These are phyloP conservation scores for Ceratothoa steindachneri DNA, from an alignment of 2,888 invertebrate genomes.

Conservation along the genomic window DNA sequence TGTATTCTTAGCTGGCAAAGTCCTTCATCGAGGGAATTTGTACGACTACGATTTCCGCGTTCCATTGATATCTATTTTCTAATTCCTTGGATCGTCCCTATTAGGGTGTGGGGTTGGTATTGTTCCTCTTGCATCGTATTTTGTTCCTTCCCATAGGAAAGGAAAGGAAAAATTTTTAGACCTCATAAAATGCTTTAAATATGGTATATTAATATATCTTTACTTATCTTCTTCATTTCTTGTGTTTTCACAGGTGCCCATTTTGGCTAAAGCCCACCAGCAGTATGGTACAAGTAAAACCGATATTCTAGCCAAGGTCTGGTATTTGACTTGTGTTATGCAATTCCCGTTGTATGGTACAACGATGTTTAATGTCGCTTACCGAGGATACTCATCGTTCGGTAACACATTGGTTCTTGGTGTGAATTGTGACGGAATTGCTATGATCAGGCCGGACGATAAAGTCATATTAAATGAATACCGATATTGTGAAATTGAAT, in stretches of 20 bases:
- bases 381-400: conserved; percentile 90
- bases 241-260: conserved; percentile 70
- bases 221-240: too few species aligned
- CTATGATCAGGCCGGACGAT: conserved; percentile 84
- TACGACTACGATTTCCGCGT: too few species aligned
- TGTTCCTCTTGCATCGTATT: too few species aligned
- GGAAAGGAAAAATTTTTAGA: too few species aligned
- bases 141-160: too few species aligned
- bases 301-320: conserved; percentile 84
- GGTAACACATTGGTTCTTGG: conserved; percentile 69
- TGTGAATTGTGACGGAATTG: conserved; percentile 83
- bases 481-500: conserved; percentile 83
- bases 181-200: too few species aligned
- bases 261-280: conserved; percentile 79
- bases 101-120: too few species aligned
- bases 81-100: too few species aligned
- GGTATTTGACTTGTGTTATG: conserved; percentile 92
- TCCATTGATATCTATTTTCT: too few species aligned
- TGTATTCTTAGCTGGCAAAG: too few species aligned
- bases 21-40: too few species aligned
- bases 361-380: conserved; percentile 80
- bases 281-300: conserved; percentile 89
- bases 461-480: conserved; percentile 88
- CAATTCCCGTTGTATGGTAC: conserved; percentile 90
- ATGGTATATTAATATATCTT: too few species aligned